Base-by-base conservation (phyloP, 2,888 invertebrate species). In the Drosophila picticornis region DNA sequence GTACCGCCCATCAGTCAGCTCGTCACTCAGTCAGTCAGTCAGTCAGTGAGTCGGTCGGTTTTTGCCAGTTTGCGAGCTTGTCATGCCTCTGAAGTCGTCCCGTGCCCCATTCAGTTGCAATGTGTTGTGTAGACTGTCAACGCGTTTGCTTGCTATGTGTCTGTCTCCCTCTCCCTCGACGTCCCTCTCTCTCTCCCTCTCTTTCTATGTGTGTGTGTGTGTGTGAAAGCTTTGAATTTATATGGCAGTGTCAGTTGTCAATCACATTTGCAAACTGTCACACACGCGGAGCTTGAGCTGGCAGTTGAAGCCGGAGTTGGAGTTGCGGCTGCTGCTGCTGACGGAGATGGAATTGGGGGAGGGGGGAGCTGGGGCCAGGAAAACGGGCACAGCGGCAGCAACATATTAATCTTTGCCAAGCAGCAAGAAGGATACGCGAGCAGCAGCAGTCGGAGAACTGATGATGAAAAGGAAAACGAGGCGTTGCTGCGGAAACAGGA, bases 221-320 rank as follows among this genome's bases (percentile, higher is more conserved):
- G 79, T 82, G 81, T 81, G 79, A 86, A 82, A 87, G 85, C 90
- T 88, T 91, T 91, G 89, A 88, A 87, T 91, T 90, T 90, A 86
- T 91, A 84, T 84, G 90, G 77, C 84, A 84, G 84, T 91, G 90
- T 90, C 90, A 91, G 83, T 87, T 91, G 91, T 90, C 90, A 91
- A 91, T 90, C 91, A 91, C 85, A 90, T 90, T 90, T 83, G 85
- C 83, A 88, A 89, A 88, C 81, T 90, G 91, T 91, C 90, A 84
- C 85, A 90, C 80, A 84, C 84, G 89, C 70, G 56, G 46, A 29
- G 62, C 58, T 46, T 46, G 46, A 46, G 46, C 46, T 67, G 76
- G 43, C 56, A 83, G 81, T 55, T 32, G 46, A 57, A 57, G 59
- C 11, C 4, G 38, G 27, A 77, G 80, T 51, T 25, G 52, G n/a